Base-by-base conservation (phyloP, 64 coral and sea anemone species). In the Pocillopora damicornis region DNA sequence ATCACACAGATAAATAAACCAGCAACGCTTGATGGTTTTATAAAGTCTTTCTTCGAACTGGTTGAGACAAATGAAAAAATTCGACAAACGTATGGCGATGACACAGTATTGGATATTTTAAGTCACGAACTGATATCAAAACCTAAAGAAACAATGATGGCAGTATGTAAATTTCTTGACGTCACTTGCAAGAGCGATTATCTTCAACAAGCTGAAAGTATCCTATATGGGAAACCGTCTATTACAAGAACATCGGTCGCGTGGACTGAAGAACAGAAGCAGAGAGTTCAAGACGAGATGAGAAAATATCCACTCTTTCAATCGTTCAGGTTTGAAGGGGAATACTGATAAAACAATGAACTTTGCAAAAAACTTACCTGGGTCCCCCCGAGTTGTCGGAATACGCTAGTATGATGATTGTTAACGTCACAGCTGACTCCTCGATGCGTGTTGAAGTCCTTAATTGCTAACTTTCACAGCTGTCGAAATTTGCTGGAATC, bases 101-200 rank as follows among this genome's bases (percentile, higher is more conserved):
- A 71, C 30, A 37, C 81, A 14, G 81, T 85, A 25, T 57, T 85
- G 65, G 65, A 85, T 18, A 9, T 85, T 10, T 51, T 85, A 72
- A 91, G 75, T 62, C 63, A 76, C 37, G 83, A 91, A 11, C 75
- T 91, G 20, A 87, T 91, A 35, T 57, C 61, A 14, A 91, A 87
- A 59, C 90, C 90, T 1, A 86, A 25, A 30, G 90, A 91, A 78
- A 91, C 76, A 2, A 63, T 91, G n/a, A 18, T 61, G 35, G 34
- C 10, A 16, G 80, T 91, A 25, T 91, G 90, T 30, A 35, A 10
- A n/a, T 91, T 91, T 58, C 76, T 91, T 45, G 30, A 25, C 4
- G 74, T 91, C 15, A 57, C 75, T 1, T 91, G 83, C 17, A 36
- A 37, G n/a, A 38, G 73, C 17, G 66, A 77, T 76, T 91, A 91